phyloP scores from a whole-genome alignment of 2,113 vertebrate genomes.

The Chaetodon auriga region DNA sequence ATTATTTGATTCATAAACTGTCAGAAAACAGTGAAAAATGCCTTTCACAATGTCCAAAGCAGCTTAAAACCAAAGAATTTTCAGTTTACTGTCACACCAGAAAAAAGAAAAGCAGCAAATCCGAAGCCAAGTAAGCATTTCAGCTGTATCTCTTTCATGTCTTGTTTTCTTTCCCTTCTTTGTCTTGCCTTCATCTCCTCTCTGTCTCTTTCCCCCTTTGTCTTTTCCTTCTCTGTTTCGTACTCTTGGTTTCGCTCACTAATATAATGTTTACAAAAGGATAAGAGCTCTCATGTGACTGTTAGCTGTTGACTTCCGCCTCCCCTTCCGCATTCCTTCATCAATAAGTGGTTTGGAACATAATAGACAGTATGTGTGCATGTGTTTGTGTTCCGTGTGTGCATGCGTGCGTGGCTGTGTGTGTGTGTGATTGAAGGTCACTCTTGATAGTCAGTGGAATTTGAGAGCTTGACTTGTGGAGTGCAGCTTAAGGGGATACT shows the following conservation, averaged over 20 bases:
- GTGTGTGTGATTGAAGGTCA: constrained; percentile 30
- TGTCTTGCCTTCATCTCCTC: neutral
- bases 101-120: neutral
- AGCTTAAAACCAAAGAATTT: neutral
- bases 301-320: constrained; percentile 58
- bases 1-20: neutral
- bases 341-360: constrained; percentile 50
- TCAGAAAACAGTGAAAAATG: neutral
- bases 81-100: neutral
- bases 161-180: neutral
- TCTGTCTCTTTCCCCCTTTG: neutral
- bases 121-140: neutral
- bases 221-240: neutral
- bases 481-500: constrained; percentile 2
- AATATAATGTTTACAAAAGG: constrained; percentile 67
- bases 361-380: constrained; percentile 16
- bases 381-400: neutral
- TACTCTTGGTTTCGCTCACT: constrained; percentile 32
- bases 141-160: neutral
- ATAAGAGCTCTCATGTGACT: constrained; percentile 75
- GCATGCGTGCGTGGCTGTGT: constrained; percentile 14
- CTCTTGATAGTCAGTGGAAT: constrained; percentile 20
- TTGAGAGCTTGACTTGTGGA: constrained; percentile 26
- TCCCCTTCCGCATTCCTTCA: constrained; percentile 74
- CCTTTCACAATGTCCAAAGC: neutral